Base-by-base conservation (phyloP, 2,113 vertebrate species). In the Calyptommatus sinebrachiatus region DNA sequence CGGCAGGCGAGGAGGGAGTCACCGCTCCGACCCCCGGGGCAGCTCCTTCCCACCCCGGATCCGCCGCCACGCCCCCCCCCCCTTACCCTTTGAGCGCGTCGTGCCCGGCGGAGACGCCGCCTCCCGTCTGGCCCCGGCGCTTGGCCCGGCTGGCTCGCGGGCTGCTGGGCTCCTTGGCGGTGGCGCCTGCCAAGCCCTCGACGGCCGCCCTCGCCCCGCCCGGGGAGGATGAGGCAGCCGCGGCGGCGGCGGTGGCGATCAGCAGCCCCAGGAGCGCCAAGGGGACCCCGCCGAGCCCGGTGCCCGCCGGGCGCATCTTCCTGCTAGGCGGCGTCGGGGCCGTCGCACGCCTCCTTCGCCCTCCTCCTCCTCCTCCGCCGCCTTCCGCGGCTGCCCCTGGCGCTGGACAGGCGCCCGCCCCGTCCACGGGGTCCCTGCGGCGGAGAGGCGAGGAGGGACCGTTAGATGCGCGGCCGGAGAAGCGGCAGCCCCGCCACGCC, bases 21-120 rank as follows among this genome's bases (percentile, higher is more conserved):
- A 5, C 35, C 35, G 35, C 35, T 41, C n/a, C 3, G 35, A 41
- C 3, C 35, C 35, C 35, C 35, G 35, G 35, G 35, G 35, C 35
- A 41, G 35, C 22, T 46, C 67, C 67, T 31, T 7, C 8, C 21
- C 8, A 2, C 50, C 14, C 16, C 76, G 77, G 80, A 69, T 11
- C 31, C 16, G 84, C 57, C 79, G 71, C 12, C 53, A 18, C 1
- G 2, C 50, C 50, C 14, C 50, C 4, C 14, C 4, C 50, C 14
- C 10, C 61, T 95, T 97, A 99, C 98, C 98, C 97, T 94, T 97
- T 97, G 35, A 99, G 97, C 31, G 96, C 95, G 81, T 99, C 97
- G 84, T 97, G 95, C 79, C 93, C 94, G 73, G 92, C 94, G 61
- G 97, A 94, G 66, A 41, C 35, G 35, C 92, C 35, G 35, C 92